A percentile compares a stretch with the other conserved stretches of the same genome.
These are phyloP conservation scores for Lacerta agilis DNA, from an alignment of 2,797 vertebrate species.

Conservation along the genomic window DNA sequence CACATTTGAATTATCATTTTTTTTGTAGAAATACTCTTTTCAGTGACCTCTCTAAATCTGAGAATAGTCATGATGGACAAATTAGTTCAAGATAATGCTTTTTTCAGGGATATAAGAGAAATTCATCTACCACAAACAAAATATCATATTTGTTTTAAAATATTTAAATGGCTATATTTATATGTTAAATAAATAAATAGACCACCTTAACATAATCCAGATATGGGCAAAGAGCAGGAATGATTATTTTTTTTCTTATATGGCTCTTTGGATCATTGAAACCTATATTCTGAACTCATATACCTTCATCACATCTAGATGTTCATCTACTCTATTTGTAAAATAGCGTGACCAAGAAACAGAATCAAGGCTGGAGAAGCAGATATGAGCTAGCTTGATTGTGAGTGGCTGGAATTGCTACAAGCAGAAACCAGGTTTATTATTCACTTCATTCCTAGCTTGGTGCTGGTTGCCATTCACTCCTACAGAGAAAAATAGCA, in stretches of 20 bases:
- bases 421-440: background rate
- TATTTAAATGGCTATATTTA: background rate
- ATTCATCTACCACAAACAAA: background rate
- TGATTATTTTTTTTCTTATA: background rate
- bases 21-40: background rate
- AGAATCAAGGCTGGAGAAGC: background rate
- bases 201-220: background rate
- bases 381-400: background rate
- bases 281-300: background rate
- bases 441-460: background rate
- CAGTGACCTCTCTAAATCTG: background rate
- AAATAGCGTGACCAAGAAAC: background rate
- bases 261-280: background rate
- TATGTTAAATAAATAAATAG: background rate
- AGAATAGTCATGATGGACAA: background rate
- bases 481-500: background rate
- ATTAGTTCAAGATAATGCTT: background rate
- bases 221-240: too few relatives aligned
- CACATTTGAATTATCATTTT: background rate
- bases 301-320: background rate
- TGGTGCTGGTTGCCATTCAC: background rate
- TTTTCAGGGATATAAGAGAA: background rate
- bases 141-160: background rate
- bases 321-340: background rate
- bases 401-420: background rate